Percentiles rank a stretch among this genome's conserved stretches.
Evolutionary conservation across 2,113 vertebrate species (phyloP).

Genomic region (Rhadina sibilatrix): DNA sequence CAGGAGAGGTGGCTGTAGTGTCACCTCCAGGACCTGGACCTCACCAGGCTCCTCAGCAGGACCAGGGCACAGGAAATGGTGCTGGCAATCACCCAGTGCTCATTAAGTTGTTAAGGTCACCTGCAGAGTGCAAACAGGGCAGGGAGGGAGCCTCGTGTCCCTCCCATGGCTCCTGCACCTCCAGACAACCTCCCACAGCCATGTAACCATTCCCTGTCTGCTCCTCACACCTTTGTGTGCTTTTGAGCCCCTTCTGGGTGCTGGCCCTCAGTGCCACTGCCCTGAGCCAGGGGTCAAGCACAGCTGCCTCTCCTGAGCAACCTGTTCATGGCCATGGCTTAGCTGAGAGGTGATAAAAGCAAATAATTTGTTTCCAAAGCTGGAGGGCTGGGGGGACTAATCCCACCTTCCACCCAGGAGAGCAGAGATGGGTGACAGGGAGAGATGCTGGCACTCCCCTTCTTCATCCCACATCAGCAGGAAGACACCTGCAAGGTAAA

Average conservation of each 20-base stretch:
- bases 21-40: not conserved
- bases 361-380: not conserved
- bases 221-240: not conserved
- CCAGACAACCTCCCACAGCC: not conserved
- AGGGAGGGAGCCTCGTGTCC: not conserved
- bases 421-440: not conserved
- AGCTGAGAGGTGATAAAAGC: not conserved
- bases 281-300: not conserved
- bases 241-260: not conserved
- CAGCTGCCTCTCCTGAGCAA: not conserved
- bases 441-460: not conserved
- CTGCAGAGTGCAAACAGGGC: not conserved
- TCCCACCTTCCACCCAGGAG: not conserved
- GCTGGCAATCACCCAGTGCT: not conserved
- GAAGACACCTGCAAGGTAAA: not conserved
- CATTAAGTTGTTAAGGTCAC: not conserved
- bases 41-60: not conserved
- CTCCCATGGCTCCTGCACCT: not conserved
- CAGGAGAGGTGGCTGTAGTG: not conserved
- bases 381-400: not conserved
- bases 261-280: not conserved
- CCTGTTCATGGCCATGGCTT: not conserved
- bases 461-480: not conserved
- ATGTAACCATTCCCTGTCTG: not conserved
- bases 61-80: not conserved